phyloP scores from a whole-genome alignment of 92 coral and sea anemone species.

The Phenganax subtilis region DNA sequence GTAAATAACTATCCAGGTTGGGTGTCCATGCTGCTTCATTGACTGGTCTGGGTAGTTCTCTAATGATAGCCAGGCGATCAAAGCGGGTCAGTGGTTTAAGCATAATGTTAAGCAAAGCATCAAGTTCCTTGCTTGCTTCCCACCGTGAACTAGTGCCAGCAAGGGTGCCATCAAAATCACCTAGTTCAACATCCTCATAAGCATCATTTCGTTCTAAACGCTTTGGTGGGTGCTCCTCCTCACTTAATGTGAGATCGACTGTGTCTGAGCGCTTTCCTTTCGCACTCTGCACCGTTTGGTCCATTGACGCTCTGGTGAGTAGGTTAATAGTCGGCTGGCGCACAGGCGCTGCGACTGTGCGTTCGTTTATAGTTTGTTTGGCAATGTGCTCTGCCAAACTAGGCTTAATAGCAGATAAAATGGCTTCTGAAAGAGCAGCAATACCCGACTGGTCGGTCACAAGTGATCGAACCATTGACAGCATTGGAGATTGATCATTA shows the following conservation, averaged over 20 bases:
- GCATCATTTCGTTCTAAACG: background rate
- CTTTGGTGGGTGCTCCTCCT: background rate
- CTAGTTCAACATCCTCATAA: background rate
- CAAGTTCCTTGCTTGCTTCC: slow-evolving; percentile 49
- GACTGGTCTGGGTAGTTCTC: slow-evolving; percentile 47
- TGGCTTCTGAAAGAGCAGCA: slow-evolving; percentile 37
- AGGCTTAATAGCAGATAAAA: slow-evolving; percentile 42
- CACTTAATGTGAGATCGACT: slow-evolving; percentile 18
- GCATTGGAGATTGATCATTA: slow-evolving; percentile 21
- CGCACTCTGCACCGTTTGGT: slow-evolving; percentile 39
- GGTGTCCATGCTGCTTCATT: slow-evolving; percentile 43
- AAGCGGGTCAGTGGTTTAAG: slow-evolving; percentile 44
- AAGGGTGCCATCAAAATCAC: slow-evolving; percentile 32
- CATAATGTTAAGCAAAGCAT: slow-evolving; percentile 38
- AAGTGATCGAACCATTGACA: slow-evolving; percentile 44
- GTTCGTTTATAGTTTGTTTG: background rate
- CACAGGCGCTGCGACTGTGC: slow-evolving; percentile 33
- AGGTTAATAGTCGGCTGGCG: slow-evolving; percentile 10
- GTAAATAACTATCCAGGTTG: slow-evolving; percentile 25
- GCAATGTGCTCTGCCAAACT: slow-evolving; percentile 19
- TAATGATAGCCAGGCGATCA: slow-evolving; percentile 36
- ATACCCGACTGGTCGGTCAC: slow-evolving; percentile 48
- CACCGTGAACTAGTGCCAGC: slow-evolving; percentile 32
- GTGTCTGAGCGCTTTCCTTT: slow-evolving; percentile 19
- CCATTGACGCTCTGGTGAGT: slow-evolving; percentile 38